These are phyloP conservation scores for Elmis aenea DNA, from an alignment of 2,888 invertebrate species.

Conservation along the genomic window DNA sequence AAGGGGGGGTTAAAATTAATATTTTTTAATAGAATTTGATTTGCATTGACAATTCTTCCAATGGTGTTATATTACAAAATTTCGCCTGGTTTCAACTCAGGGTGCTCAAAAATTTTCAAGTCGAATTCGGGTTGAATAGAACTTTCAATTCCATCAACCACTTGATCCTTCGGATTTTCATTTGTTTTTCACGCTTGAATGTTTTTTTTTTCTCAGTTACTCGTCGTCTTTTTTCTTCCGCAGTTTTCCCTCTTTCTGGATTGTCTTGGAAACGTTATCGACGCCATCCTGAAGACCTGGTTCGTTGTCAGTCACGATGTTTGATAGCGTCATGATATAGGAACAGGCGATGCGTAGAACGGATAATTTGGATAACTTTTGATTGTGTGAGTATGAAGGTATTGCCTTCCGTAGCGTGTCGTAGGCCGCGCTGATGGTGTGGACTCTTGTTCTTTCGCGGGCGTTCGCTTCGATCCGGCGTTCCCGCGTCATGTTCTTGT, in stretches of 20 bases:
- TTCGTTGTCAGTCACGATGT: slow-evolving; percentile 60
- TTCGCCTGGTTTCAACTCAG: too few species aligned
- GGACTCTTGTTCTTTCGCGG: slow-evolving; percentile 85
- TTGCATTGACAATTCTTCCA: too few species aligned
- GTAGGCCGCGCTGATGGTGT: slow-evolving; percentile 93
- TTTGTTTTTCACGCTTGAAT: too few species aligned
- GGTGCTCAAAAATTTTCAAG: too few species aligned
- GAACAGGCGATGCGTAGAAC: slow-evolving; percentile 90
- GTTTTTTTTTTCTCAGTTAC: too few species aligned
- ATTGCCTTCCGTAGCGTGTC: slow-evolving; percentile 80
- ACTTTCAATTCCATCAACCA: too few species aligned
- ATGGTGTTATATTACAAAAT: too few species aligned
- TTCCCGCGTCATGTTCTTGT: slow-evolving; percentile 93
- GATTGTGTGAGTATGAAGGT: slow-evolving; percentile 88
- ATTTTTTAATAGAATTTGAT: too few species aligned
- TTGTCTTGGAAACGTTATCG: slow-evolving; percentile 83
- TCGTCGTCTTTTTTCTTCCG: slow-evolving; percentile 77
- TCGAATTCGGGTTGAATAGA: too few species aligned
- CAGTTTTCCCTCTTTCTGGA: slow-evolving; percentile 86
- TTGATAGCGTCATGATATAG: slow-evolving; percentile 83
- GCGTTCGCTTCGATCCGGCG: slow-evolving; percentile 92
- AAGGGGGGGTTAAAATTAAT: too few species aligned
- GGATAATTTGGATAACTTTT: slow-evolving; percentile 88
- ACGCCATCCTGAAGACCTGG: slow-evolving; percentile 72
- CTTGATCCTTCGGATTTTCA: too few species aligned